Evolutionary conservation across 1,140 invertebrate genomes (phyloP).

Genomic region (Aradophagus sp.): DNA sequence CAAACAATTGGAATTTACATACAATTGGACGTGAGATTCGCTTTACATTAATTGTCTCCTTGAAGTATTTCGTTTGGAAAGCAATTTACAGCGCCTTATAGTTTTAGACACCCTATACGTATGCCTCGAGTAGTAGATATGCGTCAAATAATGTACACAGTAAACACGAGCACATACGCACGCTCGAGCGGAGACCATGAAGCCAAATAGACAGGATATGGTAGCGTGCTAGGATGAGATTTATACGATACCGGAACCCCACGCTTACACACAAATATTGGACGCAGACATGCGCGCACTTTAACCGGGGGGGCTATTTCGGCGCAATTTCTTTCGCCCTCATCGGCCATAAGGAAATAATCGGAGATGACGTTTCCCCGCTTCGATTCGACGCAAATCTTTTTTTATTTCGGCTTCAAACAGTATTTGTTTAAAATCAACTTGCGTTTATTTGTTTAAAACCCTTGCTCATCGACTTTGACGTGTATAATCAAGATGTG

Average conservation of each 20-base stretch:
- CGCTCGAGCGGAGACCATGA: constrained; percentile 54
- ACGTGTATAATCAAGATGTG: no score
- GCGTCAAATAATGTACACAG: constrained; percentile 40
- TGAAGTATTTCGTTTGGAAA: no score
- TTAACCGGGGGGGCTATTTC: constrained; percentile 35
- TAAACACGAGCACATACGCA: constrained; percentile 37
- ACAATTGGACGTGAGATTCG: no score
- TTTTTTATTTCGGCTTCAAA: constrained; percentile 10
- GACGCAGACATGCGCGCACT: constrained; percentile 40
- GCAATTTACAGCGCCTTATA: no score
- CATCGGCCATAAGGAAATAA: constrained; percentile 26
- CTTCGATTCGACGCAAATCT: no score
- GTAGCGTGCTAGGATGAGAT: constrained; percentile 66
- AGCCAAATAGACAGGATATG: constrained; percentile 66
- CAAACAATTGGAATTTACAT: no score
- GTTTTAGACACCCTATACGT: constrained; percentile 30
- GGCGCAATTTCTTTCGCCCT: constrained; percentile 23
- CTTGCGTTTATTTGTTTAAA: no score
- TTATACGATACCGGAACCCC: constrained; percentile 69
- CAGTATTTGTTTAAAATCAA: background rate
- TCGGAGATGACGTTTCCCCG: no score
- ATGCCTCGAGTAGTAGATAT: constrained; percentile 26
- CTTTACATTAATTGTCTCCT: no score
- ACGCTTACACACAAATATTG: constrained; percentile 47
- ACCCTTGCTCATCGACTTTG: no score